Conservation (phyloP, 2,113 vertebrate species). For the Spermophilus dauricus region DNA sequence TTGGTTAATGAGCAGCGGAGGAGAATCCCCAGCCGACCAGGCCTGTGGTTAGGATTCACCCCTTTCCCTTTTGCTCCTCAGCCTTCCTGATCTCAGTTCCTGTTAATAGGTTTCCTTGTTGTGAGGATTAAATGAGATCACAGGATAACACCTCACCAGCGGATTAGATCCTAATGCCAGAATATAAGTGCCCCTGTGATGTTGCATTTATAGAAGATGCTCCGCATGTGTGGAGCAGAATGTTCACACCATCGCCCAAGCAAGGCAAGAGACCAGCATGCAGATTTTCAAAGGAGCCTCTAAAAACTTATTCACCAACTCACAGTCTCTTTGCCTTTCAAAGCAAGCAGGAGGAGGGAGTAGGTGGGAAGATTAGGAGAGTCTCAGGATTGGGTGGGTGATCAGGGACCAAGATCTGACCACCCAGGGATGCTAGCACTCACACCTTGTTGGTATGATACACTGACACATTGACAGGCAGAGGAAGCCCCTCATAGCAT, state of each 20-base stretch:
- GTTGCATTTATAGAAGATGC: not conserved
- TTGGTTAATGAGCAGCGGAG: not conserved
- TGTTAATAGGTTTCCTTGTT: not conserved
- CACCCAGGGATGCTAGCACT: no score
- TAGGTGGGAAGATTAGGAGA: fast-evolving
- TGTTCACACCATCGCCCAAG: not conserved
- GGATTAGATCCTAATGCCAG: not conserved
- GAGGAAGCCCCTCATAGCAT: no score
- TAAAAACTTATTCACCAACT: not conserved
- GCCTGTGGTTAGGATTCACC: no score
- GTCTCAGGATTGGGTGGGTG: no score
- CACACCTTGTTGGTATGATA: no score
- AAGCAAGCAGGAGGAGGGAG: not conserved
- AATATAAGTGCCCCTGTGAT: not conserved
- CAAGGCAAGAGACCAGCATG: not conserved
- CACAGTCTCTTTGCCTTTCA: not conserved
- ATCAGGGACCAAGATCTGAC: not conserved
- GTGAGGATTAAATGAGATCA: not conserved
- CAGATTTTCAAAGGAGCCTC: not conserved
- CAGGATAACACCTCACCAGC: not conserved
- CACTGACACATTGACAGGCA: no score
- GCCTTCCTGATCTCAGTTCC: fast-evolving
- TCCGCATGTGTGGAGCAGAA: fast-evolving
- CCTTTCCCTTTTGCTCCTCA: fast-evolving
- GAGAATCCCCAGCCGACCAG: no score